phyloP scores from a whole-genome alignment of 2,797 vertebrate species.

The Hyperoplus lanceolatus region DNA sequence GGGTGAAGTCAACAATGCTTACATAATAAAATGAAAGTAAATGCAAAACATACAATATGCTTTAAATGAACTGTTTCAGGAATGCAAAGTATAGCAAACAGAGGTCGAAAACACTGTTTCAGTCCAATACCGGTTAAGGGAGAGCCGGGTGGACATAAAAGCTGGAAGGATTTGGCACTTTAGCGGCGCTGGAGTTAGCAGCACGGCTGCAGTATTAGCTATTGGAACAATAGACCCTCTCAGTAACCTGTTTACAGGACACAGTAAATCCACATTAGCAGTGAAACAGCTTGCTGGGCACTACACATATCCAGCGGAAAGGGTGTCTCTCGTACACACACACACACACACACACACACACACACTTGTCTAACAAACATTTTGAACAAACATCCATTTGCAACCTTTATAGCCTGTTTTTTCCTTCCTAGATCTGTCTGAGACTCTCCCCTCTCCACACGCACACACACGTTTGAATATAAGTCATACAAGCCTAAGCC shows the following conservation, averaged over 20 bases:
- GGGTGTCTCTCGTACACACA: neutral
- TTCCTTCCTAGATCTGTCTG: neutral
- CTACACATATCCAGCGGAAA: slow-evolving; percentile 13
- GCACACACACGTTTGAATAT: neutral
- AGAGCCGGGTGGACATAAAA: slow-evolving; percentile 45
- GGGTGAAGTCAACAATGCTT: neutral
- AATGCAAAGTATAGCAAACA: slow-evolving; percentile 10
- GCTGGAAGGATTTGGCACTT: slow-evolving; percentile 70
- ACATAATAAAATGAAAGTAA: neutral
- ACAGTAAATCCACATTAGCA: slow-evolving; percentile 79
- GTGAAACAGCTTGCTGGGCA: slow-evolving; percentile 34
- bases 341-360: slow-evolving; percentile 22
- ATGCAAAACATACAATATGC: neutral
- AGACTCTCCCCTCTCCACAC: neutral
- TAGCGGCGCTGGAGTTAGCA: slow-evolving; percentile 55
- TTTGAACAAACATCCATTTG: neutral
- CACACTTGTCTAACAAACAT: neutral
- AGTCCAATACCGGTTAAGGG: slow-evolving; percentile 22
- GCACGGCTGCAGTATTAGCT: slow-evolving; percentile 69
- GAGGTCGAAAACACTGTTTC: neutral
- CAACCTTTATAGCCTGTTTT: neutral
- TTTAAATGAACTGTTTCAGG: slow-evolving; percentile 5
- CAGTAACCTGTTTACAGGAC: slow-evolving; percentile 74
- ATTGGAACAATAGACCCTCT: slow-evolving; percentile 79
- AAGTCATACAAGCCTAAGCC: too few species aligned